Evolutionary conservation across 2,888 invertebrate genomes (phyloP), one percentile per base, ranked within the genome.

Genomic region (Podotricha telesiphe): DNA sequence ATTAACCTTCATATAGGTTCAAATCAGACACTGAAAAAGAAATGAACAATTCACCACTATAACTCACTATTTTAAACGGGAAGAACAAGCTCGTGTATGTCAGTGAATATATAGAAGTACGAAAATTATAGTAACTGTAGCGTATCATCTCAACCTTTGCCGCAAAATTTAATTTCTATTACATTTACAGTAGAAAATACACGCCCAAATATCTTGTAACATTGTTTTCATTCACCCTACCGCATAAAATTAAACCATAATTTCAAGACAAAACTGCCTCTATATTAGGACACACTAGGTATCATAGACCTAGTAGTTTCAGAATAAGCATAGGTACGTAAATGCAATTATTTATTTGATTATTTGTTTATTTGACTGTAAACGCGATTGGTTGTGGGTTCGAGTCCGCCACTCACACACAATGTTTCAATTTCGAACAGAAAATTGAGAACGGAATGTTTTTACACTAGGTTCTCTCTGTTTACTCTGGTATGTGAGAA

Each of bases 161-260:
- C 59, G 42, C 34, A 45, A 11, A 53, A 17, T 67, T 61, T 67
- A 51, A 61, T 61, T 67, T 61, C 42, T 61, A 53, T 34, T 51
- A 61, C 51, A 61, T 61, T 34, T 15, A 67, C 59, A 45, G 42
- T 22, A 61, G 66, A 65, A 65, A 56, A 58, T 67, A 67, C 51
- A 61, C 42, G 19, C 42, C 51, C 40, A 61, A 67, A 67, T 61
- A 61, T 59, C 59, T 67, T 58, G 61, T 67, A 61, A 64, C 50
- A 58, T 68, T 68, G 63, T 64, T 64, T 68, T 68, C 56, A 65
- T 56, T 67, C 63, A 63, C 63, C 53, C 61, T 68, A 58, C 40
- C 61, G 68, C 65, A 71, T 71, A 68, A 65, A 71, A 68, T 71
- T 71, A 68, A 65, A 64, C 64, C 61, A 65, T 70, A 68, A 61